Conservation (phyloP, 2,797 vertebrate genomes). For the Paratrypauchen microcephalus region DNA sequence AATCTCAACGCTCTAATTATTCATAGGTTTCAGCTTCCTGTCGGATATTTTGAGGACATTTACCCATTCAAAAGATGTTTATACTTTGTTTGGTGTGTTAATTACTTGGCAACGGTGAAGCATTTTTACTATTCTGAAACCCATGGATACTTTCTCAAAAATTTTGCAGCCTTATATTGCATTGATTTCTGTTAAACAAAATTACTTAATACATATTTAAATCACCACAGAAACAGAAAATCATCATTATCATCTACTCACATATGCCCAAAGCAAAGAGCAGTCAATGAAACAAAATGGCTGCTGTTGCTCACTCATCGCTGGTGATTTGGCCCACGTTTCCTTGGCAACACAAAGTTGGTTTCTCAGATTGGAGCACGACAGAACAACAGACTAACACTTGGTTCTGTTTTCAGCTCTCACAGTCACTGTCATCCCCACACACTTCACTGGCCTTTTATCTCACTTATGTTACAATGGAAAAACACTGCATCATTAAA, state of each 20-base stretch:
- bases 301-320: constrained; percentile 71
- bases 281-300: constrained; percentile 76
- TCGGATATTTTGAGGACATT: too few species aligned
- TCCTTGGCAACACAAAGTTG: constrained; percentile 79
- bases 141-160: too few species aligned
- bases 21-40: too few species aligned
- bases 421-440: constrained; percentile 27
- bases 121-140: too few species aligned
- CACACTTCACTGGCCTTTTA: constrained; percentile 16
- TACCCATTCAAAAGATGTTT: too few species aligned
- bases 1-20: too few species aligned
- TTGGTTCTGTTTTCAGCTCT: constrained; percentile 48
- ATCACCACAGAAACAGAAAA: too few species aligned
- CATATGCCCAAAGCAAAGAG: constrained; percentile 41
- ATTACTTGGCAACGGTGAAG: too few species aligned
- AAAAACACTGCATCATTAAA: not conserved
- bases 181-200: too few species aligned
- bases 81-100: too few species aligned
- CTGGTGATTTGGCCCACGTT: constrained; percentile 73
- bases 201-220: too few species aligned
- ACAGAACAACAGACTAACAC: constrained; percentile 47
- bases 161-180: too few species aligned
- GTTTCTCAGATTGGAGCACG: constrained; percentile 67
- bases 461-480: constrained; percentile 20
- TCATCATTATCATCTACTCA: constrained; percentile 17